phyloP scores from a whole-genome alignment of 2,888 invertebrate genomes.

The Andrena fulva region DNA sequence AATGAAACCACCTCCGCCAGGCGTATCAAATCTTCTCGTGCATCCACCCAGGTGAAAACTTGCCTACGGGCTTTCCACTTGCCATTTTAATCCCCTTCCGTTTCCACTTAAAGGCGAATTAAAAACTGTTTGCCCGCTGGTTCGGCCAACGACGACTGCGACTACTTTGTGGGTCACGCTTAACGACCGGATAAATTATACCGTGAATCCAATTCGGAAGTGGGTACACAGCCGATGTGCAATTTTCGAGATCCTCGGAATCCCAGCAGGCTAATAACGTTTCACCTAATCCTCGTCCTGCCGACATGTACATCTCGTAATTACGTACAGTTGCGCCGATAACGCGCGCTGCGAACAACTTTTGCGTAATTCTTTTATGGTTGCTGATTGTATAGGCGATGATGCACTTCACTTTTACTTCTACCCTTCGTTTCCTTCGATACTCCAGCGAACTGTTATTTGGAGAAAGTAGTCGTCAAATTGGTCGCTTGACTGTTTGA shows the following conservation, averaged over 20 bases:
- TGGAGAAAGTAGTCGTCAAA: no score
- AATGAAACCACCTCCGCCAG: not conserved
- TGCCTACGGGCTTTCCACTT: conserved; percentile 24
- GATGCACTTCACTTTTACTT: conserved; percentile 34
- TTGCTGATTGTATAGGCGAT: conserved; percentile 18
- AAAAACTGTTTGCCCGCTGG: conserved; percentile 17
- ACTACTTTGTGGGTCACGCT: conserved; percentile 30
- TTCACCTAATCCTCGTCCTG: conserved; percentile 21
- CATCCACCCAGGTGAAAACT: conserved; percentile 42
- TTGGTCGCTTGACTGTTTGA: no score
- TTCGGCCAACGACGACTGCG: not conserved
- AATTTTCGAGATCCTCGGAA: not conserved
- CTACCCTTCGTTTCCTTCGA: conserved; percentile 5
- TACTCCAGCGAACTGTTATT: no score
- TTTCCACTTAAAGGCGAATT: conserved; percentile 9
- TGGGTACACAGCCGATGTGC: not conserved
- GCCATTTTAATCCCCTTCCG: not conserved
- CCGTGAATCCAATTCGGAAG: conserved; percentile 32
- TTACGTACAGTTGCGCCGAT: not conserved
- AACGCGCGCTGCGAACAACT: not conserved
- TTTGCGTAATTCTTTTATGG: not conserved
- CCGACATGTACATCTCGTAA: not conserved
- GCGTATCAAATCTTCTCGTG: conserved; percentile 30
- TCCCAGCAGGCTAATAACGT: not conserved
- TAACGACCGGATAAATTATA: conserved; percentile 53